Base-by-base conservation (phyloP, 1,140 invertebrate genomes). In the Helicoverpa armigera region DNA sequence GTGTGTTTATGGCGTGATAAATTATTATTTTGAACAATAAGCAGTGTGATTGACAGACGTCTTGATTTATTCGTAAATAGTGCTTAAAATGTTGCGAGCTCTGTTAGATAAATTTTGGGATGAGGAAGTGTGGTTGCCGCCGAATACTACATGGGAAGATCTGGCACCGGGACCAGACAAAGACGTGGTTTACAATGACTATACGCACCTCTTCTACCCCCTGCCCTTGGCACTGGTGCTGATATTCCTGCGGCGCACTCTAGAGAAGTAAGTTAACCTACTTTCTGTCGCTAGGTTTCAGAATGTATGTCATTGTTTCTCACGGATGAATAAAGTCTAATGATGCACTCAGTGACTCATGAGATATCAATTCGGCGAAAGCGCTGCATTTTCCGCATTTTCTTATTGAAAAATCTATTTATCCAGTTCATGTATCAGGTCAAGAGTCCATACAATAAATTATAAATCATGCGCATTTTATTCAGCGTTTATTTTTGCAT, bases 111-210 rank as follows among this genome's bases (percentile, higher is more conserved):
- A 95, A 84, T 98, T 99, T 95, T 98, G 98, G 98, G 96, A 96
- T 87, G 96, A 97, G 86, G 93, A 96, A 87, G 94, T 99, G 87
- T 99, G 98, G 98, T 96, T 98, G 87, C 98, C 98, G 79, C 98
- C 98, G 81, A 98, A 98, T 93, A 97, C 97, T 79, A 98, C 97
- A 87, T 99, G 98, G 98, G 95, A 96, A n/a, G 97, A 98, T 89
- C 97, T 98, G 61, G 96, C 96, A 85, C 97, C 98, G 29, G 98
- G 96, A 82, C 96, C 97, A 61, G 97, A 96, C 84, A 96, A 97
- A 82, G 96, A 96, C 85, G 96, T 98, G 81, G 96, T 97, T 78
- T 98, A 98, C 95, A 96, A 98, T 58, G 96, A 98, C 91, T 97
- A 98, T 89, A 96, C 96, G 88, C 98, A 99, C 95, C 95, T 99